These are phyloP conservation scores for Melanchra persicariae DNA, from an alignment of 2,888 invertebrate genomes.

Conservation along the genomic window DNA sequence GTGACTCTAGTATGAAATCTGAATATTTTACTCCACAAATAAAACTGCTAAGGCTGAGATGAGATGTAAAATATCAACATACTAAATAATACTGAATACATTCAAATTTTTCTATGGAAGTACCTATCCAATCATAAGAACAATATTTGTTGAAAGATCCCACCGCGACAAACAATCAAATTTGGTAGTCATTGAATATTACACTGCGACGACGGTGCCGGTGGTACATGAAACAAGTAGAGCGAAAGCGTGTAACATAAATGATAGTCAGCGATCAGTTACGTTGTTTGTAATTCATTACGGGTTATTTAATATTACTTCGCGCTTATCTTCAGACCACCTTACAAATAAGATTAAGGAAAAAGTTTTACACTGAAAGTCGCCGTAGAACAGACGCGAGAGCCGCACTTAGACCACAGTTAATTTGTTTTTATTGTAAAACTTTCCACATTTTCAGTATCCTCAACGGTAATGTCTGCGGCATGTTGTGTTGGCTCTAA, in stretches of 20 bases:
- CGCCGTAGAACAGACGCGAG: constrained; percentile 76
- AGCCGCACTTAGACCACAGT: constrained; percentile 80
- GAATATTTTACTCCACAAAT: constrained; percentile 32
- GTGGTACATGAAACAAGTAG: constrained; percentile 16
- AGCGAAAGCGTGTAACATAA: constrained; percentile 43
- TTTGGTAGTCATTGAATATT: constrained; percentile 26
- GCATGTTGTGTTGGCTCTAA: constrained; percentile 66
- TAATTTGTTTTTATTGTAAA: constrained; percentile 88
- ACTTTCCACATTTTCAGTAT: constrained; percentile 84
- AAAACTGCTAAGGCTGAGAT: constrained; percentile 31
- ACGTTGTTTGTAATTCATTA: constrained; percentile 70
- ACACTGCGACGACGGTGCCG: background rate
- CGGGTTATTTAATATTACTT: constrained; percentile 69
- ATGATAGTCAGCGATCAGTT: constrained; percentile 52
- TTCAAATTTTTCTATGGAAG: constrained; percentile 8
- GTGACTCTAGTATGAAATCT: constrained; percentile 32
- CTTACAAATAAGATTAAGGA: constrained; percentile 81
- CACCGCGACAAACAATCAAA: constrained; percentile 19
- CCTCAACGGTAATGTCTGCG: constrained; percentile 73
- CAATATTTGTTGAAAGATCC: constrained; percentile 27
- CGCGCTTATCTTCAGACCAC: constrained; percentile 68
- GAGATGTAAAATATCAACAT: constrained; percentile 25
- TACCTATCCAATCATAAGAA: constrained; percentile 35
- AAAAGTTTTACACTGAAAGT: constrained; percentile 81
- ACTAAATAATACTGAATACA: constrained; percentile 26